Percentiles rank a stretch among this genome's conserved stretches.
Conservation (phyloP, 2,113 vertebrate genomes). For the Cynocephalus volans region DNA sequence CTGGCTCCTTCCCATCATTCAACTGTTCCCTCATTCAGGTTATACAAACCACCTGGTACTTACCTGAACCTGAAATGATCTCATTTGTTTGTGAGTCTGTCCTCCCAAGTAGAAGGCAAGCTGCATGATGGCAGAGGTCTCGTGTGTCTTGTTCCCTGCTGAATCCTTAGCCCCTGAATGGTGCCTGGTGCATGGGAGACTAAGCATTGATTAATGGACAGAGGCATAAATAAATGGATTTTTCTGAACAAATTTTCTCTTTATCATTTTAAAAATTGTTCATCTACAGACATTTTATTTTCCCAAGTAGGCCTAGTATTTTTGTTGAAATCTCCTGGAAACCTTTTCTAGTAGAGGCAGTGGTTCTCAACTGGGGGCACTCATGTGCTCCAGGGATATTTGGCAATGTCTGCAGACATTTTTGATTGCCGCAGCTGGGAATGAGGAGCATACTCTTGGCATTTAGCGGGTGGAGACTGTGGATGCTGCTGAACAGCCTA, state of each 20-base stretch:
- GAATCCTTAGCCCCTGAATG: neutral
- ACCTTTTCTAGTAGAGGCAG: neutral
- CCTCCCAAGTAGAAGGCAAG: neutral
- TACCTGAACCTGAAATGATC: neutral
- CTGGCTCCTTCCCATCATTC: neutral
- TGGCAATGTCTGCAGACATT: neutral
- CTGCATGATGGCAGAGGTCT: neutral
- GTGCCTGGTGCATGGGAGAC: neutral
- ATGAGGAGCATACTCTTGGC: neutral
- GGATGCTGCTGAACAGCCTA: too few species aligned
- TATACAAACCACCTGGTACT: neutral
- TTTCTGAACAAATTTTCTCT: neutral
- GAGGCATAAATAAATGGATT: neutral
- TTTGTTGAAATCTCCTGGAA: neutral
- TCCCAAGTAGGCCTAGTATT: neutral
- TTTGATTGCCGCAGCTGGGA: neutral
- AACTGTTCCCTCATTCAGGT: neutral
- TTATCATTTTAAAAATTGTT: neutral
- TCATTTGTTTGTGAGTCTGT: neutral
- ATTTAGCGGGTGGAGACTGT: neutral
- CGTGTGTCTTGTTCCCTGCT: neutral
- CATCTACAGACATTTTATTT: neutral
- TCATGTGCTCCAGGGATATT: neutral
- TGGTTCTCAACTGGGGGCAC: neutral
- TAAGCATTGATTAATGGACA: neutral